These are phyloP conservation scores for Callorhinus ursinus DNA, from an alignment of 2,113 vertebrate species.

Conservation along the genomic window DNA sequence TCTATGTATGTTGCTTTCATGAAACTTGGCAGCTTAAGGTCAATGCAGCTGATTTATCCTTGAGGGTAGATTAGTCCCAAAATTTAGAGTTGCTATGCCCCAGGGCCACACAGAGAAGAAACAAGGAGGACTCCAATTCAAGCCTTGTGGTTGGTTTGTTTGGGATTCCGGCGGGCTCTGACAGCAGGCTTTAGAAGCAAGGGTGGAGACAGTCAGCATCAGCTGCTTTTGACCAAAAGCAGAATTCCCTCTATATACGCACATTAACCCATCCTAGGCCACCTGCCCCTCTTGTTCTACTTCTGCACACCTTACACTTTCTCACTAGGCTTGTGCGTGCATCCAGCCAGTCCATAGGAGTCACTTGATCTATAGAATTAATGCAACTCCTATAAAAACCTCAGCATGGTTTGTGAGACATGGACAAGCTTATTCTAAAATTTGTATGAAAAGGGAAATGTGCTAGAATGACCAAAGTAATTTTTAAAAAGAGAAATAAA, in stretches of 20 bases:
- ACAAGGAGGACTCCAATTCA: neutral
- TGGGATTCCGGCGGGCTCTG: neutral
- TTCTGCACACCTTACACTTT: neutral
- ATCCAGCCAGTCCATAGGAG: neutral
- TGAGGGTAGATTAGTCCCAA: neutral
- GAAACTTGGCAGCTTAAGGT: neutral
- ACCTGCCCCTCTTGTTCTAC: neutral
- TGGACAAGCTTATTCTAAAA: neutral
- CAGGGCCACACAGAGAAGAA: neutral
- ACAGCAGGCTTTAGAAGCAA: neutral
- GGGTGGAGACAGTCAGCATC: neutral
- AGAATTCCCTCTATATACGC: neutral
- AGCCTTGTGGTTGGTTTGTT: neutral
- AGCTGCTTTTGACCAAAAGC: neutral
- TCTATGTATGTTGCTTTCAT: neutral
- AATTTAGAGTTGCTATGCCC: neutral
- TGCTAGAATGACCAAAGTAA: neutral
- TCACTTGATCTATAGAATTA: neutral
- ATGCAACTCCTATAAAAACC: neutral
- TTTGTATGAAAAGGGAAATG: neutral
- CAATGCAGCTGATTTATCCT: neutral
- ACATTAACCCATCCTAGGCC: neutral
- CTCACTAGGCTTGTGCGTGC: neutral
- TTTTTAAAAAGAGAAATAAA: conserved; percentile 2
- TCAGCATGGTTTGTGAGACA: neutral